Evolutionary conservation across 2,113 vertebrate species (phyloP).

Genomic region (Corythaixoides concolor): DNA sequence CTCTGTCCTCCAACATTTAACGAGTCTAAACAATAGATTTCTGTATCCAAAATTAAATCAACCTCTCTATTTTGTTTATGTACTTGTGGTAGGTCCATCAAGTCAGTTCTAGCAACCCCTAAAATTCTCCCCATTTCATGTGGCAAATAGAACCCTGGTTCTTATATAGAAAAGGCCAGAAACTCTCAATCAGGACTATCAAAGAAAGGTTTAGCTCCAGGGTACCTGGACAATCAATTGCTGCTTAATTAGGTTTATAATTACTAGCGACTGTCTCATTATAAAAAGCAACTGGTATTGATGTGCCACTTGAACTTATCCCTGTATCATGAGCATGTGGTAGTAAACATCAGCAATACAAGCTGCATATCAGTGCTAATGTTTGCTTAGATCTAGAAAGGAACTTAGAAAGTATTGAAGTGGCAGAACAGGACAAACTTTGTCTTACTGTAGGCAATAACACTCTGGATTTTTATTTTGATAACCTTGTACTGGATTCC

Average conservation of each 20-base stretch:
- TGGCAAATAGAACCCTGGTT: not conserved
- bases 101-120: not conserved
- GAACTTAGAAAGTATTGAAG: not conserved
- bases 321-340: not conserved
- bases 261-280: constrained; percentile 57
- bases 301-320: constrained; percentile 47
- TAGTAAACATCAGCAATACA: not conserved
- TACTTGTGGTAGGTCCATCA: not conserved
- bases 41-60: not conserved
- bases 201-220: constrained; percentile 15
- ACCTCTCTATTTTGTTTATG: not conserved
- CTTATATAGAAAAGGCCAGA: not conserved
- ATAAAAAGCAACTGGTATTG: constrained; percentile 38
- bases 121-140: not conserved
- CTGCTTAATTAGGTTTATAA: constrained; percentile 60
- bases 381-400: constrained; percentile 1
- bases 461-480: not conserved
- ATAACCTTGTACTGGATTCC: not conserved
- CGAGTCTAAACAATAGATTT: not conserved
- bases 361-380: not conserved
- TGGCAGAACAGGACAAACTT: not conserved
- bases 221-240: constrained; percentile 24
- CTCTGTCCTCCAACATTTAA: not conserved
- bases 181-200: not conserved
- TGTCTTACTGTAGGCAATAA: not conserved